Percentiles rank a stretch among this genome's conserved stretches.
Evolutionary conservation across 2,888 invertebrate species (phyloP).

Genomic region (Eupithecia insigniata): DNA sequence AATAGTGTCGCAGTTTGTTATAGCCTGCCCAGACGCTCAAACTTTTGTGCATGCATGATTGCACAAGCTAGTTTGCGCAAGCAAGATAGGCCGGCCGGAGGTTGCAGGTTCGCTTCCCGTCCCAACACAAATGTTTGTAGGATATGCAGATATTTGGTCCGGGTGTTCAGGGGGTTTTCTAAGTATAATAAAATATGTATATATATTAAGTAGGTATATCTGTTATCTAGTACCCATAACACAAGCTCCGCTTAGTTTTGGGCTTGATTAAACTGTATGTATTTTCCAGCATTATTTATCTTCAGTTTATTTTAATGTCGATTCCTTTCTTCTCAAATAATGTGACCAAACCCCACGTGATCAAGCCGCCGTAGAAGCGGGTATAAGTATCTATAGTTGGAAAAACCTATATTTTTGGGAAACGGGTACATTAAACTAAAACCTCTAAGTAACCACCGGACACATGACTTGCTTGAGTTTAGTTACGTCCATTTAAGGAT

Average conservation of each 20-base stretch:
- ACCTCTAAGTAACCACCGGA: background rate
- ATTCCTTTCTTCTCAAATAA: background rate
- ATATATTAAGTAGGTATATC: no score
- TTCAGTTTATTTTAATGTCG: no score
- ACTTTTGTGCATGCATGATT: no score
- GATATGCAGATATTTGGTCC: background rate
- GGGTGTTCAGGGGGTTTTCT: background rate
- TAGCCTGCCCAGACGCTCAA: no score
- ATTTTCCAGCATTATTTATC: no score
- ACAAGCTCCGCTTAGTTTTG: no score
- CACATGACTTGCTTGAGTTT: background rate
- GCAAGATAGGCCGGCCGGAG: no score
- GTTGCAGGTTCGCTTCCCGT: background rate
- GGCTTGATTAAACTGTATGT: no score
- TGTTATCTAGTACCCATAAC: no score
- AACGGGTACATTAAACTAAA: background rate
- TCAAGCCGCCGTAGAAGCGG: background rate
- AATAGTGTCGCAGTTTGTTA: no score
- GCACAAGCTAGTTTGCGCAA: no score
- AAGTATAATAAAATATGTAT: background rate
- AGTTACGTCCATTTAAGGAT: background rate
- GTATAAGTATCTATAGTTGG: background rate
- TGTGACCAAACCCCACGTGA: background rate
- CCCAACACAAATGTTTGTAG: background rate
- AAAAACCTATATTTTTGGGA: background rate